phyloP scores from a whole-genome alignment of 1,140 invertebrate species.

The Cardiocondyla obscurior region DNA sequence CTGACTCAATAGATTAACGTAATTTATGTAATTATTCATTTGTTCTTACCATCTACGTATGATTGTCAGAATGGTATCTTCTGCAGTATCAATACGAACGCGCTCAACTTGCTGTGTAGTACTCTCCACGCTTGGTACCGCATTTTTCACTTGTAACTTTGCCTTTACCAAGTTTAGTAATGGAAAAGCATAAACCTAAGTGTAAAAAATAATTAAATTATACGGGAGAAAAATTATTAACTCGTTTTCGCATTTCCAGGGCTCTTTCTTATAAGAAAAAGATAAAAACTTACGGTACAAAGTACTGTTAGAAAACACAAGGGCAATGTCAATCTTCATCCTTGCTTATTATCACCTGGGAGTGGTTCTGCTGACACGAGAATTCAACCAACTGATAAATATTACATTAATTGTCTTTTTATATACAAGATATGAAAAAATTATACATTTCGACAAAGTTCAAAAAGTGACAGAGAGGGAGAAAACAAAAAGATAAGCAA shows the following conservation, averaged over 20 bases:
- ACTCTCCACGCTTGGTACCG: not conserved
- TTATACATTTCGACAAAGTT: not conserved
- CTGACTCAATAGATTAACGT: not conserved
- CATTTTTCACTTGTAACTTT: not conserved
- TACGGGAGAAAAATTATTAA: no score
- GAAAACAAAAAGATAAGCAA: not conserved
- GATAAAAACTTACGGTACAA: slow-evolving; percentile 11
- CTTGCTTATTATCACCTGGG: not conserved
- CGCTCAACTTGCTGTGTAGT: not conserved
- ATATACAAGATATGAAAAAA: slow-evolving; percentile 2
- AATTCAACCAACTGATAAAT: slow-evolving; percentile 29
- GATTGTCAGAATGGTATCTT: not conserved
- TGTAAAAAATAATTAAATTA: not conserved
- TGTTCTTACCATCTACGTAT: not conserved
- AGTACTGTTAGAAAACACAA: not conserved
- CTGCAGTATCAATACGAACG: not conserved
- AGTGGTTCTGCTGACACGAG: slow-evolving; percentile 7
- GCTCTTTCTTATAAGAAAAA: not conserved
- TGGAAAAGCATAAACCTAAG: not conserved
- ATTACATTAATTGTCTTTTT: slow-evolving; percentile 27
- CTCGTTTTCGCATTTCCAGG: not conserved
- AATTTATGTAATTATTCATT: not conserved
- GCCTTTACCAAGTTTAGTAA: not conserved
- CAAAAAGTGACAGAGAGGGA: not conserved
- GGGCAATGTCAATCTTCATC: not conserved